Base-by-base conservation (phyloP, 1,140 invertebrate species). In the Hylaeus volcanicus region DNA sequence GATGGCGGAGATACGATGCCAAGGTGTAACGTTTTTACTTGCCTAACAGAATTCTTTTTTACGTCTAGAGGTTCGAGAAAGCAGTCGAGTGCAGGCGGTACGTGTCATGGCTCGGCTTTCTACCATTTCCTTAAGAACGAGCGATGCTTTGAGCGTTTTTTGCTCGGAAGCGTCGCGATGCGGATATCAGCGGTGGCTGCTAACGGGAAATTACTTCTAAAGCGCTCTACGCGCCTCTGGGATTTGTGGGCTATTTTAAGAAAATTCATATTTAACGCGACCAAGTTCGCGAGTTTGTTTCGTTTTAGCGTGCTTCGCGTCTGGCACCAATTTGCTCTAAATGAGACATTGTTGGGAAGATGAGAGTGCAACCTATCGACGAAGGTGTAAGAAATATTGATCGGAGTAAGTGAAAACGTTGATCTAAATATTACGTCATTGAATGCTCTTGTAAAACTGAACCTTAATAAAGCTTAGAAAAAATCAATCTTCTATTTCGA, bases 61-160 rank as follows among this genome's bases (percentile, higher is more conserved):
- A n/a, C 80, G 48, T 9, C 37, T 68, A 37, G 37, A 6, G 41
- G 43, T 72, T 53, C 74, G 12, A 55, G 70, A 84, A 84, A 76
- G 87, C 79, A 88, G 87, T 87, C 86, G 84, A 87, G 77, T 64
- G 76, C 86, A 87, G 87, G 53, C 71, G 72, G 55, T 45, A 77
- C 61, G 60, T 70, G 81, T 84, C 85, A 84, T 26, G 79, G 51
- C 70, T 66, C 45, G 63, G 61, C 78, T 61, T 82, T 82, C 82
- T 64, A 63, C 56, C 75, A 37, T 65, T 73, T 74, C 73, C 66
- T 66, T 55, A 48, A 55, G 14, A 75, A 76, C 51, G 37, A 14
- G 12, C 69, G 61, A 12, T 8, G 53, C 58, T 70, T 81, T 45
- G 60, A 74, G n/a, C n/a, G n/a, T 76, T 11, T 26, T 66, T 64